Percentiles rank a stretch among this genome's conserved stretches.
phyloP scores from a whole-genome alignment of 2,888 invertebrate species.

The Dusona sp. region DNA sequence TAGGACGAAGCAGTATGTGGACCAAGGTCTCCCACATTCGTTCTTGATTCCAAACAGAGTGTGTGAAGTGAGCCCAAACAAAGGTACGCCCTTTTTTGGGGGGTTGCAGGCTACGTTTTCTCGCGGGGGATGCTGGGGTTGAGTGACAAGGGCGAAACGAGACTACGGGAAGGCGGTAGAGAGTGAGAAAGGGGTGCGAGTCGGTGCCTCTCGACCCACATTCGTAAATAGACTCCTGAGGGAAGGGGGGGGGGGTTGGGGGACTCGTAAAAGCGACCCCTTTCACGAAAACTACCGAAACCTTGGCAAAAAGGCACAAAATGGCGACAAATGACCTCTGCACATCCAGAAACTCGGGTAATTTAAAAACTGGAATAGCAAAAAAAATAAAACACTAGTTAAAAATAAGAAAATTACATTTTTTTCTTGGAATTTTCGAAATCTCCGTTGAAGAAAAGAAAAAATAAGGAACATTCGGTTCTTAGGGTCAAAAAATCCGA shows the following conservation, averaged over 20 bases:
- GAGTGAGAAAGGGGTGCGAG: constrained; percentile 38
- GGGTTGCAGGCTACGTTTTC: constrained; percentile 1
- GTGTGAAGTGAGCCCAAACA: neutral
- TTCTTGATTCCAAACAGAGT: neutral
- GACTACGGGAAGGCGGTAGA: constrained; percentile 48
- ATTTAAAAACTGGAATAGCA: neutral
- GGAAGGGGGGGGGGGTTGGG: neutral
- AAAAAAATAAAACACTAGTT: neutral
- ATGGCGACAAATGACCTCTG: neutral
- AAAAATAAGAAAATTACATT: neutral
- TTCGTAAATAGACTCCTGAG: constrained; percentile 77
- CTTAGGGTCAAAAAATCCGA: neutral
- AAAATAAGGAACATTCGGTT: neutral
- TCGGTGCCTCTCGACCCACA: constrained; percentile 75
- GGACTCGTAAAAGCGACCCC: constrained; percentile 3
- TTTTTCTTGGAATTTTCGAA: neutral
- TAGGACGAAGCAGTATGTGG: neutral
- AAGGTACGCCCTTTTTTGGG: constrained; percentile 3
- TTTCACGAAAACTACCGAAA: constrained; percentile 9
- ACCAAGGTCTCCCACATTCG: neutral
- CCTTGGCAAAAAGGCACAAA: neutral
- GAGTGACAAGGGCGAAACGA: constrained; percentile 68
- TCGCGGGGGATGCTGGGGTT: constrained; percentile 35
- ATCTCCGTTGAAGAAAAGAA: neutral
- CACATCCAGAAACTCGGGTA: neutral